Percentiles rank a stretch among this genome's conserved stretches.
phyloP scores from a whole-genome alignment of 2,113 vertebrate genomes.

The Aleadryas rufinucha region DNA sequence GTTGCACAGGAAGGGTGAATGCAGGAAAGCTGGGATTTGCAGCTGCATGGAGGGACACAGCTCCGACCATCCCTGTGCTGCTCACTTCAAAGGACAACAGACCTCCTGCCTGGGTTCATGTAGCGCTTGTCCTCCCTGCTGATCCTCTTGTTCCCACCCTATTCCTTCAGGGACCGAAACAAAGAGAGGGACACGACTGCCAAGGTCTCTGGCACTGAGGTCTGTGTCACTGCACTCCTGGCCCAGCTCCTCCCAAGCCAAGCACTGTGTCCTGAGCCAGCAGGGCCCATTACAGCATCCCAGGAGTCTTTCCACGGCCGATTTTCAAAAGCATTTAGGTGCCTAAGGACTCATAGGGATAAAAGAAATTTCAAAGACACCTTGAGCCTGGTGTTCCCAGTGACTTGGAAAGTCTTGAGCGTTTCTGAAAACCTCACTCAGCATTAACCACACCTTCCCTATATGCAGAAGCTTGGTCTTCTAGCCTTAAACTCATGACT shows the following conservation, averaged over 20 bases:
- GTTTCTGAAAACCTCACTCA: neutral
- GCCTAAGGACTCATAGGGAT: neutral
- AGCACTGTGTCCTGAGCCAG: neutral
- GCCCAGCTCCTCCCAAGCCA: neutral
- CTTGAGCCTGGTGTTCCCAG: neutral
- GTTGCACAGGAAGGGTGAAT: neutral
- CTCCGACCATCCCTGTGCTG: neutral
- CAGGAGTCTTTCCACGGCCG: fast-evolving
- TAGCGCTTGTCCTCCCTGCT: neutral
- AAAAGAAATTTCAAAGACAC: neutral
- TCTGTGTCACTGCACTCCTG: neutral
- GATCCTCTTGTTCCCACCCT: neutral
- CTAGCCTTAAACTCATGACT: neutral
- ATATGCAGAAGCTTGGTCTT: neutral
- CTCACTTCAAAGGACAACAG: neutral
- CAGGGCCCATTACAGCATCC: neutral
- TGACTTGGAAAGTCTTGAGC: neutral
- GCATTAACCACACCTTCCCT: neutral
- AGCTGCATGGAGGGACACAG: neutral
- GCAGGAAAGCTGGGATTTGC: neutral
- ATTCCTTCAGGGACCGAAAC: neutral
- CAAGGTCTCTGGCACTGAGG: neutral
- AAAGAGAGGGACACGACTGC: neutral
- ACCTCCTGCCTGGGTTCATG: neutral
- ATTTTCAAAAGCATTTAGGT: neutral